These are phyloP conservation scores for Eilema caniola DNA, from an alignment of 2,888 invertebrate genomes.

Conservation along the genomic window DNA sequence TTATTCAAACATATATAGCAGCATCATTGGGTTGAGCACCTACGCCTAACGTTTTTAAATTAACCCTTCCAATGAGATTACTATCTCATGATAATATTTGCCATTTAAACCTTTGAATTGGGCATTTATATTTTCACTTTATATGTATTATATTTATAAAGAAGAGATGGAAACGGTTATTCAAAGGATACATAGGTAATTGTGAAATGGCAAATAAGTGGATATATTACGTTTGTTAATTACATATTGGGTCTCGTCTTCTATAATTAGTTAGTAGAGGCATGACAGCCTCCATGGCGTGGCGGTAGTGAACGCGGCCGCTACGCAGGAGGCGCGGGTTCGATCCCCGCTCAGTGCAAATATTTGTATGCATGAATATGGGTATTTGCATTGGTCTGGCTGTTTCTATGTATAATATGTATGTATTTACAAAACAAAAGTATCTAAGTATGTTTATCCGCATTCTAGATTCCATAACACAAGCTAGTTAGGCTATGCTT, in stretches of 20 bases:
- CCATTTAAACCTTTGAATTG: slow-evolving; percentile 26
- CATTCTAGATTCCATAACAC: too few relatives aligned
- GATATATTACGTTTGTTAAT: slow-evolving; percentile 11
- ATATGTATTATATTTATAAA: slow-evolving; percentile 30
- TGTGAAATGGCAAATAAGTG: slow-evolving; percentile 24
- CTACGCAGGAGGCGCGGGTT: too few relatives aligned
- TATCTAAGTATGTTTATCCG: too few relatives aligned
- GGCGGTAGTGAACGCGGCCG: too few relatives aligned
- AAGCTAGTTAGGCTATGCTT: too few relatives aligned
- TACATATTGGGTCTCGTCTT: background rate
- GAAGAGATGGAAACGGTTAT: slow-evolving; percentile 30
- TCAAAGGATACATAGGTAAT: slow-evolving; percentile 23
- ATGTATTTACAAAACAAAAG: too few relatives aligned
- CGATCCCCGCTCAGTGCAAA: too few relatives aligned
- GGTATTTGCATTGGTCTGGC: too few relatives aligned
- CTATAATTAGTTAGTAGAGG: background rate
- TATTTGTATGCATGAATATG: too few relatives aligned
- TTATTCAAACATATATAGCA: slow-evolving; percentile 1
- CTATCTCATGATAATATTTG: slow-evolving; percentile 18
- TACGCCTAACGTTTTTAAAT: slow-evolving; percentile 17
- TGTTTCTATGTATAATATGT: too few relatives aligned
- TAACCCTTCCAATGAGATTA: slow-evolving; percentile 23
- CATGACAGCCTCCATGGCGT: too few relatives aligned
- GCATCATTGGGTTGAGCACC: slow-evolving; percentile 6
- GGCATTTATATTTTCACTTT: slow-evolving; percentile 35